phyloP scores from a whole-genome alignment of 2,888 invertebrate genomes.

The Ypsolopha sequella region DNA sequence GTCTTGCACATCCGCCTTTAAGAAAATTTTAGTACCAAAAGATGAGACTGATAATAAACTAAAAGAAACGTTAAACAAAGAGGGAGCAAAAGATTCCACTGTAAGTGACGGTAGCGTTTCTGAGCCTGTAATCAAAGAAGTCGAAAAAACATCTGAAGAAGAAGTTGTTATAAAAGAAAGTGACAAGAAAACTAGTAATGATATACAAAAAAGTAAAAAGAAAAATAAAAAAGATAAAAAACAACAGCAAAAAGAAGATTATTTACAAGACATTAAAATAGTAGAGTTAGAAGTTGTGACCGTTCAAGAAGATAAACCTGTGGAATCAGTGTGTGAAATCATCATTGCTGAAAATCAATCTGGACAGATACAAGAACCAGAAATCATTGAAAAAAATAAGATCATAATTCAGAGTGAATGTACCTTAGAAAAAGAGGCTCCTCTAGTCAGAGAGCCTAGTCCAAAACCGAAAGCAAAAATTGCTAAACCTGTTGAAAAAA shows the following conservation, averaged over 20 bases:
- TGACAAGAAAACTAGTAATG: constrained; percentile 6
- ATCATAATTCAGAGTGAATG: background rate
- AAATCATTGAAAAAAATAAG: background rate
- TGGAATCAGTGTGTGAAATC: background rate
- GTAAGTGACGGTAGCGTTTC: constrained; percentile 5
- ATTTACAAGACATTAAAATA: background rate
- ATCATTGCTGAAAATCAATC: background rate
- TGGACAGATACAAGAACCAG: background rate
- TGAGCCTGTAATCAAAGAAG: constrained; percentile 1
- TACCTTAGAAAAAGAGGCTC: background rate
- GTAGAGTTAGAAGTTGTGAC: background rate
- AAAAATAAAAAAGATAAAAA: constrained; percentile 28
- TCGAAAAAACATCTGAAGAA: background rate
- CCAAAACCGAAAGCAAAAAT: constrained; percentile 41
- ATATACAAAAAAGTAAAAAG: constrained; percentile 16
- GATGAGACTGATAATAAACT: constrained; percentile 17
- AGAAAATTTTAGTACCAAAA: constrained; percentile 22
- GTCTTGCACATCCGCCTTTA: constrained; percentile 39
- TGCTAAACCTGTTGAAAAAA: constrained; percentile 49
- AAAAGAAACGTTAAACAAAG: constrained; percentile 9
- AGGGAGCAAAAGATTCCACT: constrained; percentile 5
- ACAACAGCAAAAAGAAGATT: constrained; percentile 4
- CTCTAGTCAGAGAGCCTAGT: constrained; percentile 2
- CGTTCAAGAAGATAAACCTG: background rate
- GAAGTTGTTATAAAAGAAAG: constrained; percentile 2